These are phyloP conservation scores for Crypturellus tataupa DNA, from an alignment of 2,797 vertebrate genomes.

Conservation along the genomic window DNA sequence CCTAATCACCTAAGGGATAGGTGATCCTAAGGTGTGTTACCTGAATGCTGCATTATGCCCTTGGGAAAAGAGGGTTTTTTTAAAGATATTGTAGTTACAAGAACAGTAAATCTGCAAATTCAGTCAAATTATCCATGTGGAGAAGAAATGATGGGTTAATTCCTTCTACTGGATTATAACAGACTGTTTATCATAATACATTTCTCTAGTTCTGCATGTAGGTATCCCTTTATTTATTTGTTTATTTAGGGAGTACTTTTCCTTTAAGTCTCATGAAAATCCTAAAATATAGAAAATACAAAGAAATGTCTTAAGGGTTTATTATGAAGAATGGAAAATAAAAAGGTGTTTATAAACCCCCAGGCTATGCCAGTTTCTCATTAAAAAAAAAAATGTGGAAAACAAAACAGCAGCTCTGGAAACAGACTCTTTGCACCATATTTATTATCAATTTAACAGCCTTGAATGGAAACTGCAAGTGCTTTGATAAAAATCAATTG, in stretches of 20 bases:
- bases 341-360: neutral
- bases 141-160: slow-evolving; percentile 1
- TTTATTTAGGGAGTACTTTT: neutral
- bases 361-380: slow-evolving; percentile 21
- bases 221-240: neutral
- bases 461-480: slow-evolving; percentile 59
- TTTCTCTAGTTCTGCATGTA: neutral
- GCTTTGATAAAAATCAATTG: slow-evolving; percentile 71
- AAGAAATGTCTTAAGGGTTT: slow-evolving; percentile 16
- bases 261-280: slow-evolving; percentile 17
- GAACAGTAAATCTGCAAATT: slow-evolving; percentile 2
- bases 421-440: slow-evolving; percentile 33
- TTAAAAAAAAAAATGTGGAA: neutral
- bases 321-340: slow-evolving; percentile 4
- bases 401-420: slow-evolving; percentile 34
- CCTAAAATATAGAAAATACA: neutral
- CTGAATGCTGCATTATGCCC: neutral
- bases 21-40: neutral
- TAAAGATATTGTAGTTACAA: neutral
- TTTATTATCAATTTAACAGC: slow-evolving; percentile 62
- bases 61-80: neutral
- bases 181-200: neutral
- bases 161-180: neutral
- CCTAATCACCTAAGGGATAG: neutral
- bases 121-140: neutral